Evolutionary conservation across 2,888 invertebrate genomes (phyloP).

Genomic region (Ornithoptera priamus): DNA sequence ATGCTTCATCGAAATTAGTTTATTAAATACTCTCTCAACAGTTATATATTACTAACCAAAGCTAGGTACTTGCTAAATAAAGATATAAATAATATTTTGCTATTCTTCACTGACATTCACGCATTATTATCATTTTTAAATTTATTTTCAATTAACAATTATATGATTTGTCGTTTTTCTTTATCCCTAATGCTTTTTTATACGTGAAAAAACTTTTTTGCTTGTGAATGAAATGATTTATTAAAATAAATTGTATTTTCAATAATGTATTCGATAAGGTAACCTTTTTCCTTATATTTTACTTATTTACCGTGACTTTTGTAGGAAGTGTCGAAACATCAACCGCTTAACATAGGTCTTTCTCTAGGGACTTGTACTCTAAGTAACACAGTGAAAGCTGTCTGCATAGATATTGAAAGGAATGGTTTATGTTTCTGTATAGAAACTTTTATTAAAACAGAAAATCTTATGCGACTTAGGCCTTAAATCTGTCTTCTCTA

Average conservation of each 20-base stretch:
- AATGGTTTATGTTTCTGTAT: background rate
- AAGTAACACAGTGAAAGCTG: slow-evolving; percentile 21
- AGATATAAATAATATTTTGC: too few species aligned
- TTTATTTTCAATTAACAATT: background rate
- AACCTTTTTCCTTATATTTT: background rate
- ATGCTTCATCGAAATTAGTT: slow-evolving; percentile 10
- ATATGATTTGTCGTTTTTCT: background rate
- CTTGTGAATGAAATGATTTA: background rate
- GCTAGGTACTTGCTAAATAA: background rate
- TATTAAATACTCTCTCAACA: background rate
- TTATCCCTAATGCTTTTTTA: background rate
- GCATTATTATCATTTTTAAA: background rate
- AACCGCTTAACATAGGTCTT: slow-evolving; percentile 23
- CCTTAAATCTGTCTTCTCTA: too few species aligned
- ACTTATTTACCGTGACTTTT: slow-evolving; percentile 2
- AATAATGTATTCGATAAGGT: background rate
- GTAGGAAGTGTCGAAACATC: slow-evolving; percentile 21
- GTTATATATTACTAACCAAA: background rate
- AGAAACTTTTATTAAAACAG: background rate
- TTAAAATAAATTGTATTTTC: background rate
- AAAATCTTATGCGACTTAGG: background rate
- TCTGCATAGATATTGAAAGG: slow-evolving; percentile 11
- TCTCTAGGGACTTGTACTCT: slow-evolving; percentile 23
- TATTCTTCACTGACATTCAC: background rate
- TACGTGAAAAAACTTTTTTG: background rate